These are phyloP conservation scores for Gonocerus acuteangulatus DNA, from an alignment of 2,888 invertebrate genomes.

Conservation along the genomic window DNA sequence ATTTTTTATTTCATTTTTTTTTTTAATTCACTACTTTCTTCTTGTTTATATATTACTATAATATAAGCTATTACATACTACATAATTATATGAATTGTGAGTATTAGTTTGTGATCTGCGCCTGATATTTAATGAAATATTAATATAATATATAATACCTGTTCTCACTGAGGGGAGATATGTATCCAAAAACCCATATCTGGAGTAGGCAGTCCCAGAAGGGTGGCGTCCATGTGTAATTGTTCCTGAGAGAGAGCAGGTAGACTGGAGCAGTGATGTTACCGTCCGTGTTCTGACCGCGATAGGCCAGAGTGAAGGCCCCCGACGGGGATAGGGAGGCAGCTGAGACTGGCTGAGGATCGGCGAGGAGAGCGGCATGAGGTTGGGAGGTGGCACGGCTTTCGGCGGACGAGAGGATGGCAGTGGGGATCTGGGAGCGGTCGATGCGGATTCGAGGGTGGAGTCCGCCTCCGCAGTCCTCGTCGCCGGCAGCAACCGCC, in stretches of 20 bases:
- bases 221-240: constrained; percentile 44
- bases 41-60: no score
- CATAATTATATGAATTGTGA: no score
- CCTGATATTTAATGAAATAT: no score
- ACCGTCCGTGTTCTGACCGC: constrained; percentile 37
- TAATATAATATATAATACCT: no score
- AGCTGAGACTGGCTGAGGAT: constrained; percentile 29
- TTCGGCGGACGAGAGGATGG: constrained; percentile 5
- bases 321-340: constrained; percentile 9
- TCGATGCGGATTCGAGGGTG: constrained; percentile 5
- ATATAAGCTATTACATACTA: no score
- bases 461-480: not conserved
- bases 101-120: no score
- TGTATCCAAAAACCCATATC: constrained; percentile 49
- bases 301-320: constrained; percentile 12
- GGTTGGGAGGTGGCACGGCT: constrained; percentile 12
- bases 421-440: constrained; percentile 16
- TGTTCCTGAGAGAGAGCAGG: not conserved
- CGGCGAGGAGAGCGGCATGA: constrained; percentile 15
- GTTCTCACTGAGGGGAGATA: constrained; percentile 46
- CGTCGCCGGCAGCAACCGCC: constrained; percentile 23
- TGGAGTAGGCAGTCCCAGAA: constrained; percentile 48
- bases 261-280: constrained; percentile 45
- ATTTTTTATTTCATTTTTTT: no score
- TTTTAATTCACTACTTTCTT: no score